phyloP scores from a whole-genome alignment of 1,140 invertebrate genomes.

The Hydropsyche tenuis region DNA sequence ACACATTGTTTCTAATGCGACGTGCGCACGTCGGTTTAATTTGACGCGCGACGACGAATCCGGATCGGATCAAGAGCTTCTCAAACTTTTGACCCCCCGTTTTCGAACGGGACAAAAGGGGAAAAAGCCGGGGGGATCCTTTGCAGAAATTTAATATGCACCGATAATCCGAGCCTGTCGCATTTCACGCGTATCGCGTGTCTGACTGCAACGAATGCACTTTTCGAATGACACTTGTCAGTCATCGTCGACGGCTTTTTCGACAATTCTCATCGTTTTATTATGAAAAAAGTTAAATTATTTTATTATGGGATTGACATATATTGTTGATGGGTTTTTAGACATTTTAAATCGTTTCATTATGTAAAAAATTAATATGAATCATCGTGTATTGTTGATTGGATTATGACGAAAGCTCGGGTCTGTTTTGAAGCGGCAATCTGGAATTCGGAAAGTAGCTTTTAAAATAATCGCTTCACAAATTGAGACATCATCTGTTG shows the following conservation, averaged over 20 bases:
- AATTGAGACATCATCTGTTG: conserved; percentile 14
- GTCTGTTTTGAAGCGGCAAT: too few relatives aligned
- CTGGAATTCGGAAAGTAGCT: background rate
- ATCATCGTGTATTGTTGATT: too few relatives aligned
- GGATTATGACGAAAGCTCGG: too few relatives aligned
- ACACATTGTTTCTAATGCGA: background rate
- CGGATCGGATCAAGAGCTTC: conserved; percentile 22
- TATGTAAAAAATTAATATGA: too few relatives aligned
- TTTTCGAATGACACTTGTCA: conserved; percentile 34
- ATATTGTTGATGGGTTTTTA: too few relatives aligned
- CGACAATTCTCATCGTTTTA: too few relatives aligned
- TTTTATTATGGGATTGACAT: too few relatives aligned
- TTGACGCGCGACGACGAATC: conserved; percentile 8
- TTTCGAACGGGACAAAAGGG: background rate
- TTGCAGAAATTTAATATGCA: conserved; percentile 49
- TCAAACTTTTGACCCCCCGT: conserved; percentile 6
- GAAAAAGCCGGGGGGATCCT: conserved; percentile 23
- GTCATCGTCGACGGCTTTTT: conserved; percentile 26
- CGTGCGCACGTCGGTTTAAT: conserved; percentile 11
- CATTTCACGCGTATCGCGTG: conserved; percentile 49
- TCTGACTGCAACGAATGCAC: conserved; percentile 22
- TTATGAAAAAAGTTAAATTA: too few relatives aligned
- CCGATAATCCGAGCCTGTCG: conserved; percentile 28
- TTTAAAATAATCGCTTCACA: conserved; percentile 21
- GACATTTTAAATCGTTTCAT: too few relatives aligned